Evolutionary conservation across 2,888 invertebrate genomes (phyloP), one percentile per base, ranked within the genome.

Genomic region (Ditylenchus weischeri): DNA sequence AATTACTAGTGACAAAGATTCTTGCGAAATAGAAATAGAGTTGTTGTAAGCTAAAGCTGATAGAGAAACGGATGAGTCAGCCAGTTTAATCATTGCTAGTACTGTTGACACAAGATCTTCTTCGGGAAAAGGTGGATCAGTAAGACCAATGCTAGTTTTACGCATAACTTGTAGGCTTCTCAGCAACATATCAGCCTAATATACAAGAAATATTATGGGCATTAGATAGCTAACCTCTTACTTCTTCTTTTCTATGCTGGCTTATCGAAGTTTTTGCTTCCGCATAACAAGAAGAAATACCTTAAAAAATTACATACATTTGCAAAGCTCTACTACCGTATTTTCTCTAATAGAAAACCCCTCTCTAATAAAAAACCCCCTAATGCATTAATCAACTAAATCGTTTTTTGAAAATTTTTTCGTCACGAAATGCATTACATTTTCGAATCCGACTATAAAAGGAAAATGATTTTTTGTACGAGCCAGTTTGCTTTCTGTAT

Each of bases 151-250:
- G 29, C 35, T 35, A 7, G 54, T 51, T 11, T 62, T 62, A 2
- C 62, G 62, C 62, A 62, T 62, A 2, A 62, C 62, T 51, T 47
- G 48, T 19, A 62, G 62, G 29, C 62, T 62, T 23, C 57, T 19
- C 10, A 36, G 10, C 48, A 62, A 13, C 50, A 62, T 58, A 6
- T 62, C 54, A n/a, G 62, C 62, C 62, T 62, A 62, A 13, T 62
- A 43, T 11, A 59, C 21, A 35, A 43, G 19, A 13, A 43, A 10
- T 43, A 6, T 43, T 13, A 43, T 10, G 8, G 3, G 15, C 15
- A 43, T 43, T 43, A 13, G 2, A 43, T 11, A 43, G 43, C 8
- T 10, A 43, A 13, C 15, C 2, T 43, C 1, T 29, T 15, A 62
- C 62, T 11, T 62, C 62, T 19, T 62, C 62, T 62, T 21, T 43